phyloP scores from a whole-genome alignment of 2,888 invertebrate genomes.

The Nomada fucata region DNA sequence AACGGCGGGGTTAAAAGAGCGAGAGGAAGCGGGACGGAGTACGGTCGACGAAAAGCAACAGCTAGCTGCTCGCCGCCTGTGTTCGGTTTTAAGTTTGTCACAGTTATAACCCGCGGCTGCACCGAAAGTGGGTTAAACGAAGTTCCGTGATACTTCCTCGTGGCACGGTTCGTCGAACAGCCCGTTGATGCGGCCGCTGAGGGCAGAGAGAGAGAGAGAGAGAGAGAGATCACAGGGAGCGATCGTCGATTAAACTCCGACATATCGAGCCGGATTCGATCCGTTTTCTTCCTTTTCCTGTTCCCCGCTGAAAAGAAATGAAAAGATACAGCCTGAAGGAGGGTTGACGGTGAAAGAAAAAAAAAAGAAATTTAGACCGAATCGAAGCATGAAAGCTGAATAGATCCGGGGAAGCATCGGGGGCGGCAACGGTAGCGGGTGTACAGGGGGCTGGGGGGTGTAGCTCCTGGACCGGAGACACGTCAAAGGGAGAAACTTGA shows the following conservation, averaged over 20 bases:
- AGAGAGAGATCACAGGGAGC: conserved; percentile 11
- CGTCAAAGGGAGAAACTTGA: conserved; percentile 41
- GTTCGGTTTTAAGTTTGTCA: conserved; percentile 75
- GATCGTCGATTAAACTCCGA: conserved; percentile 47
- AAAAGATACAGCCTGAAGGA: background rate
- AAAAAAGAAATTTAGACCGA: background rate
- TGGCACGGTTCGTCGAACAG: conserved; percentile 45
- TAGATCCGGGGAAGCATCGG: conserved; percentile 21
- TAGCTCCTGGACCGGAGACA: conserved; percentile 1
- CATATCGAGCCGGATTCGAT: background rate
- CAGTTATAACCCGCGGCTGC: conserved; percentile 65
- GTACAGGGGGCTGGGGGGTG: background rate
- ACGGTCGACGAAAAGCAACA: conserved; percentile 61
- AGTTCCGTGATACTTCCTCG: conserved; percentile 67
- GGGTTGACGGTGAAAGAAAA: background rate
- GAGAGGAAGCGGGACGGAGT: conserved; percentile 10
- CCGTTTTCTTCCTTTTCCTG: background rate
- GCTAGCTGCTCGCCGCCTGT: conserved; percentile 58
- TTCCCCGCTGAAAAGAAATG: background rate
- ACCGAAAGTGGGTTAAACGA: conserved; percentile 81
- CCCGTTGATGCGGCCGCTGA: conserved; percentile 35
- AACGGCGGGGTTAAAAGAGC: conserved; percentile 4
- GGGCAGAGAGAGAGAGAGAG: background rate
- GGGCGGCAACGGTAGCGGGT: background rate
- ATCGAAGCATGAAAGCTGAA: conserved; percentile 40